Conservation (phyloP, 2,113 vertebrate species). For the Hymenochirus boettgeri region DNA sequence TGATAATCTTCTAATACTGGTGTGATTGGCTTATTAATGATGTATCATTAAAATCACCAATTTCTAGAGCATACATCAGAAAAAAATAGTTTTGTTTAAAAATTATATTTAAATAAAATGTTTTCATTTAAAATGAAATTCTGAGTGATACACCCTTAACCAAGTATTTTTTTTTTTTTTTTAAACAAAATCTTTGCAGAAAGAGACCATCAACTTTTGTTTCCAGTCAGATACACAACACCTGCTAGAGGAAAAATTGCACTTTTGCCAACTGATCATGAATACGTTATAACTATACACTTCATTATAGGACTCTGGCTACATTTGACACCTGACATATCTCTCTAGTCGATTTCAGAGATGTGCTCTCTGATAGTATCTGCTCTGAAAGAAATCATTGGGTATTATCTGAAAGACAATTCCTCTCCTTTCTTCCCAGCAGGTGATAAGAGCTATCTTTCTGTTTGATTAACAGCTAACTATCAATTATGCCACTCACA, state of each 20-base stretch:
- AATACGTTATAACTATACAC: not conserved
- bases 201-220: not conserved
- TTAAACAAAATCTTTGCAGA: not conserved
- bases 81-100: too few species aligned
- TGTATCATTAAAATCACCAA: too few species aligned
- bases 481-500: constrained; percentile 3
- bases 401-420: constrained; percentile 1
- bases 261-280: not conserved
- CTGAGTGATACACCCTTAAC: too few species aligned
- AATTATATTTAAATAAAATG: too few species aligned
- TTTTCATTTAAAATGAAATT: too few species aligned
- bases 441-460: not conserved
- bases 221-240: not conserved
- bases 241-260: not conserved
- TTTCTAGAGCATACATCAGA: too few species aligned
- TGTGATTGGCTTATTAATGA: too few species aligned
- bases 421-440: constrained; percentile 1
- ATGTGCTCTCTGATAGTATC: not conserved
- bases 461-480: constrained; percentile 1
- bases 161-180: too few species aligned
- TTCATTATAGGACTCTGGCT: not conserved
- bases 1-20: too few species aligned
- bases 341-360: not conserved
- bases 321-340: constrained; percentile 1
- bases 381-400: constrained; percentile 1